phyloP scores from a whole-genome alignment of 1,140 invertebrate species.

The Trinorchestia longiramus region DNA sequence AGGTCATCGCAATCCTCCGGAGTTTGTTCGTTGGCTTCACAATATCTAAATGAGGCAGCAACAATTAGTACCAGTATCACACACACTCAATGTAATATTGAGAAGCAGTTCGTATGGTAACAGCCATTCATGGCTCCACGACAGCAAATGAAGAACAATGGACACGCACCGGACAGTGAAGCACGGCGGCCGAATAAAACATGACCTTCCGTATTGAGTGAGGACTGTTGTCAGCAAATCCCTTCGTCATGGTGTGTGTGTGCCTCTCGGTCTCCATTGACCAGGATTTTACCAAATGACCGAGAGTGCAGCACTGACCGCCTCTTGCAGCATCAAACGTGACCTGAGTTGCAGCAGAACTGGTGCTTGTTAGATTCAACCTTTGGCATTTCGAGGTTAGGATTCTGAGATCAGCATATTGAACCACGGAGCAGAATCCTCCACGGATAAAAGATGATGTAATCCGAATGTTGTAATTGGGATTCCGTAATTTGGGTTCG shows the following conservation, averaged over 20 bases:
- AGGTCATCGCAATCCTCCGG: background rate
- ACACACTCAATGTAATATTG: background rate
- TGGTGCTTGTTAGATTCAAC: background rate
- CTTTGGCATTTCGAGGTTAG: background rate
- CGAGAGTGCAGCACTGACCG: background rate
- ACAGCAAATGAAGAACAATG: constrained; percentile 32
- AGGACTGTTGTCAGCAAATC: constrained; percentile 23
- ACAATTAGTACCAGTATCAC: background rate
- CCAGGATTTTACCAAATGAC: background rate
- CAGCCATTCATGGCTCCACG: background rate
- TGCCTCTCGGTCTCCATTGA: background rate
- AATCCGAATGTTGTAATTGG: too few relatives aligned
- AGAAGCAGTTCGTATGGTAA: background rate
- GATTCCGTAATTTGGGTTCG: too few relatives aligned
- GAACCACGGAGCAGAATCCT: too few relatives aligned
- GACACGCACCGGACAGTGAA: background rate
- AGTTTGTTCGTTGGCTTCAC: background rate
- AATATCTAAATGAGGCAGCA: background rate
- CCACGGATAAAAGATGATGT: too few relatives aligned
- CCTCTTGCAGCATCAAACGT: constrained; percentile 10
- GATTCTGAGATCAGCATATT: background rate
- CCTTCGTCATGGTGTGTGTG: constrained; percentile 1
- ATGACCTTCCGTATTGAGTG: constrained; percentile 44
- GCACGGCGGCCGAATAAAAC: background rate
- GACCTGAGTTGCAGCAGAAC: background rate